Evolutionary conservation across 2,797 vertebrate genomes (phyloP).

Genomic region (Melanotaenia trifasciata): DNA sequence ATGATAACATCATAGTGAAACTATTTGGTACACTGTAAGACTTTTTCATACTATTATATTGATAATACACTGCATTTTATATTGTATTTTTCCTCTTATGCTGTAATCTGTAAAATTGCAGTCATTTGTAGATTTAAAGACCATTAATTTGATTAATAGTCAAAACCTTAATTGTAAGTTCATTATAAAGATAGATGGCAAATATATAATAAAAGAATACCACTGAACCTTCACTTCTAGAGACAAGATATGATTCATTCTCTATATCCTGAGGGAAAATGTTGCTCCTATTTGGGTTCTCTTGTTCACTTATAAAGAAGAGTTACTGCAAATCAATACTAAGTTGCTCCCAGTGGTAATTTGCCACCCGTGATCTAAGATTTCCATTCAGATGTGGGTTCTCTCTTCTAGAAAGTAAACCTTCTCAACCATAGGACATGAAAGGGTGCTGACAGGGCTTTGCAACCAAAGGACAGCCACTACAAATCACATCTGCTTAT

Average conservation of each 20-base stretch:
- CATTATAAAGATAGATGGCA: not conserved
- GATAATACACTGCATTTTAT: not conserved
- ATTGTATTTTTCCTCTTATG: not conserved
- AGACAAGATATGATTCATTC: too few relatives aligned
- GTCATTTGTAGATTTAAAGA: not conserved
- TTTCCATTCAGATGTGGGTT: not conserved
- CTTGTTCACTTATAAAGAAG: not conserved
- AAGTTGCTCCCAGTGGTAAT: not conserved
- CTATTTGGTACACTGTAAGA: too few relatives aligned
- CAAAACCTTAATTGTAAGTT: not conserved
- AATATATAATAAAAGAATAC: not conserved
- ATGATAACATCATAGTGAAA: too few relatives aligned
- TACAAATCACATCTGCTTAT: not conserved
- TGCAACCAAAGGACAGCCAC: not conserved
- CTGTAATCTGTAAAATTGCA: not conserved
- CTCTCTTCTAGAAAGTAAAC: not conserved
- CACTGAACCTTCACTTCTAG: not conserved
- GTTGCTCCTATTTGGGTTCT: not conserved
- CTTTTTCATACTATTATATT: too few relatives aligned
- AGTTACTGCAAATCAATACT: not conserved
- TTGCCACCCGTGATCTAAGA: not conserved
- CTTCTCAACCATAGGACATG: not conserved
- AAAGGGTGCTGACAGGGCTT: not conserved
- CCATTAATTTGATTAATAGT: not conserved
- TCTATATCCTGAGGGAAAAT: not conserved